These are phyloP conservation scores for Eretmocerus hayati DNA, from an alignment of 2,888 invertebrate species.

Conservation along the genomic window DNA sequence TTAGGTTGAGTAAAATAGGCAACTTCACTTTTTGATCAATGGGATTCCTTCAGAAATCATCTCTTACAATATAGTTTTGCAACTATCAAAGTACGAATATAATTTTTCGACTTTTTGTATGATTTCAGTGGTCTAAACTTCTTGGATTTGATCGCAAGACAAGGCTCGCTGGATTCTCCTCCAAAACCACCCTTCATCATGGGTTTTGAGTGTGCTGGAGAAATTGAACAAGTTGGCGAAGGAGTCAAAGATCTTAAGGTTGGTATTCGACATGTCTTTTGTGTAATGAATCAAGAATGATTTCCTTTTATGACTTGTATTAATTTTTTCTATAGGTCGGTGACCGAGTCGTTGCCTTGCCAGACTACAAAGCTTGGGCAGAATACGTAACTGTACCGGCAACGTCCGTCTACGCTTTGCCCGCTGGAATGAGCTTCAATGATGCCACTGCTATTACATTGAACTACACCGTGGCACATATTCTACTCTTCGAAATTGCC, in stretches of 20 bases:
- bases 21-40: no score
- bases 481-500: conserved; percentile 77
- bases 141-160: conserved; percentile 81
- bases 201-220: conserved; percentile 83
- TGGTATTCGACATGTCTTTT: conserved; percentile 29
- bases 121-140: conserved; percentile 78
- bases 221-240: conserved; percentile 70
- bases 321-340: conserved; percentile 55
- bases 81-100: no score
- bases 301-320: not conserved
- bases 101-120: not conserved
- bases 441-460: conserved; percentile 80
- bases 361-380: conserved; percentile 81
- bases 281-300: not conserved
- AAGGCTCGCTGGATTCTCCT: conserved; percentile 78
- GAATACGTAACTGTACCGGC: conserved; percentile 75
- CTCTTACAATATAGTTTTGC: no score
- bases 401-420: conserved; percentile 72
- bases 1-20: no score
- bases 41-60: no score
- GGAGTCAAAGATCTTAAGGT: conserved; percentile 74
- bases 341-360: conserved; percentile 75
- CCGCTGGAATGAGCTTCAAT: conserved; percentile 65
- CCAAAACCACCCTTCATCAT: conserved; percentile 86
- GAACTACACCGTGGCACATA: conserved; percentile 80